Percentiles rank a stretch among this genome's conserved stretches.
These are phyloP conservation scores for Rugalucina vietnamica DNA, from an alignment of 2,888 invertebrate species.

Conservation along the genomic window DNA sequence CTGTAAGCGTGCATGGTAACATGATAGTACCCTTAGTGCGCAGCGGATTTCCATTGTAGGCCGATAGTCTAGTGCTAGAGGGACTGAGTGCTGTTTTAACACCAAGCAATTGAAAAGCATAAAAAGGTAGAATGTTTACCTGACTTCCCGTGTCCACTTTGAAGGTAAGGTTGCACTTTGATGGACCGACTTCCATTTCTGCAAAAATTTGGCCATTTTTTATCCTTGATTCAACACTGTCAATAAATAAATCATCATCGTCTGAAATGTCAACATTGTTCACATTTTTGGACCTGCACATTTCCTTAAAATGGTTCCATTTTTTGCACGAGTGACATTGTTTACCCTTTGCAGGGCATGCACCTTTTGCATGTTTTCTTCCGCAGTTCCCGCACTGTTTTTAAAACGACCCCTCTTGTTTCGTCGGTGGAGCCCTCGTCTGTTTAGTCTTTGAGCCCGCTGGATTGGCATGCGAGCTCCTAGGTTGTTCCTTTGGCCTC, in stretches of 20 bases:
- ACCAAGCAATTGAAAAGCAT: conserved; percentile 9
- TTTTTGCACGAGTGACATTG: neutral
- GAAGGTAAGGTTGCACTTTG: neutral
- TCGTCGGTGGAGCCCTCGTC: neutral
- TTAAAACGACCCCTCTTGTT: neutral
- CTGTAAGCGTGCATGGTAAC: neutral
- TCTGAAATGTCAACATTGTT: conserved; percentile 4
- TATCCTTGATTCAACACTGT: neutral
- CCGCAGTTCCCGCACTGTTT: conserved; percentile 9
- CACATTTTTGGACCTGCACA: neutral
- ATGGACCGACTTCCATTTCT: conserved; percentile 1
- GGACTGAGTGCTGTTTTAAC: conserved; percentile 11
- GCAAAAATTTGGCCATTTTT: neutral
- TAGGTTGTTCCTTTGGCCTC: neutral
- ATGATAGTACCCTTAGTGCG: neutral
- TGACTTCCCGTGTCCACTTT: conserved; percentile 6
- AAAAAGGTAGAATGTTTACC: conserved; percentile 13
- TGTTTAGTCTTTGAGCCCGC: neutral
- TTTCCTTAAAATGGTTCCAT: conserved; percentile 5
- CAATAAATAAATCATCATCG: conserved; percentile 11
- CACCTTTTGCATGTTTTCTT: neutral
- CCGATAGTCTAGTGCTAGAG: neutral
- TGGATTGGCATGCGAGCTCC: neutral
- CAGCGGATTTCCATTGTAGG: neutral
- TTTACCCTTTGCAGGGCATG: conserved; percentile 12